phyloP scores from a whole-genome alignment of 1,140 invertebrate genomes.

The Mamestra configurata region DNA sequence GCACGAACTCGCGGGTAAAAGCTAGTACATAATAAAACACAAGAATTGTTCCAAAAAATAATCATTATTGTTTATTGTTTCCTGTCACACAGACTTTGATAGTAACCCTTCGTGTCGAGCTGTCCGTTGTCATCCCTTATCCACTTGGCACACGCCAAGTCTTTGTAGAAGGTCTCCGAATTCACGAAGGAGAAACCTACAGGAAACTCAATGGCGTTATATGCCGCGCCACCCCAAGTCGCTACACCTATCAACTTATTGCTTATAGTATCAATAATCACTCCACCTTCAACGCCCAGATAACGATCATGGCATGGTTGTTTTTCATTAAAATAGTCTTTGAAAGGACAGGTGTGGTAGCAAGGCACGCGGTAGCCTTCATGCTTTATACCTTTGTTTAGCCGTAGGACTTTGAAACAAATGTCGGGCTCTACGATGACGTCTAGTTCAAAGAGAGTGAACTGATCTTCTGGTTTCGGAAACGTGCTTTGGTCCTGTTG shows the following conservation, averaged over 20 bases:
- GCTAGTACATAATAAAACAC: neutral
- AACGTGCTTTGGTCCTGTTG: slow-evolving; percentile 57
- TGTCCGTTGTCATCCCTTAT: slow-evolving; percentile 61
- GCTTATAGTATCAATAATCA: slow-evolving; percentile 60
- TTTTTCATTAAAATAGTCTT: slow-evolving; percentile 46
- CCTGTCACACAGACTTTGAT: slow-evolving; percentile 65
- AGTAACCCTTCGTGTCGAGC: slow-evolving; percentile 51
- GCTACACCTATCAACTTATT: slow-evolving; percentile 68
- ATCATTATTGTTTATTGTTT: neutral
- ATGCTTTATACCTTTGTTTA: slow-evolving; percentile 47
- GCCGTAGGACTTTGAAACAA: slow-evolving; percentile 60
- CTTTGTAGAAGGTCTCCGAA: slow-evolving; percentile 65
- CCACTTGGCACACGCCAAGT: slow-evolving; percentile 64
- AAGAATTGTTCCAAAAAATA: neutral
- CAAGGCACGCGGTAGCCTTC: slow-evolving; percentile 67
- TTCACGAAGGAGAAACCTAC: slow-evolving; percentile 73
- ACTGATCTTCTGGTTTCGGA: slow-evolving; percentile 41
- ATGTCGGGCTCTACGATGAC: slow-evolving; percentile 63
- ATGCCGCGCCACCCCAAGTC: slow-evolving; percentile 70
- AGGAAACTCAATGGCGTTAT: slow-evolving; percentile 61
- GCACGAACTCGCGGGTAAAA: no score
- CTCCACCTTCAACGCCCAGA: slow-evolving; percentile 70
- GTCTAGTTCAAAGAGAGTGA: slow-evolving; percentile 59
- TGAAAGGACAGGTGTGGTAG: slow-evolving; percentile 68
- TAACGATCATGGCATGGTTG: slow-evolving; percentile 56